Conservation (phyloP, 2,888 invertebrate genomes). For the Horisme vitalbata region DNA sequence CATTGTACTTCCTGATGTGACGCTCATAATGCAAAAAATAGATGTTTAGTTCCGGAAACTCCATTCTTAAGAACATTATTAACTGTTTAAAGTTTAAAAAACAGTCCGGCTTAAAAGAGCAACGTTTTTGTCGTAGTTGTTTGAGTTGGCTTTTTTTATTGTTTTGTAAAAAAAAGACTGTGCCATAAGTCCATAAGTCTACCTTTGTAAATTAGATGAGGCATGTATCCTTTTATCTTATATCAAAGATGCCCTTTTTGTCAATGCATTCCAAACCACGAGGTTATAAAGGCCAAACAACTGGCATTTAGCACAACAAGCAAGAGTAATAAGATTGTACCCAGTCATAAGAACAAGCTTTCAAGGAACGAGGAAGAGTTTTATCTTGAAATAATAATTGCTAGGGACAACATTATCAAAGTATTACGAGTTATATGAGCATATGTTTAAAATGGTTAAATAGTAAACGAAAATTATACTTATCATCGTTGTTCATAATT, state of each 20-base stretch:
- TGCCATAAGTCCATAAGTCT: too few relatives aligned
- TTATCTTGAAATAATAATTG: not conserved
- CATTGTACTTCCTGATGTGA: constrained; percentile 31
- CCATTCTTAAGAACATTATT: too few relatives aligned
- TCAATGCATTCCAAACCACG: not conserved
- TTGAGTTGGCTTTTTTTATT: too few relatives aligned
- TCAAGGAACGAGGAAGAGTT: constrained; percentile 14
- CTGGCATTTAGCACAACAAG: constrained; percentile 15
- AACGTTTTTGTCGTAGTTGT: too few relatives aligned
- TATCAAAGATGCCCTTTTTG: not conserved
- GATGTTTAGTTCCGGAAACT: constrained; percentile 15
- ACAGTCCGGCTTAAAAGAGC: too few relatives aligned
- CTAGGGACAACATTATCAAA: not conserved
- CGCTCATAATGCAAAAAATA: constrained; percentile 19
- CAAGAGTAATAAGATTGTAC: constrained; percentile 12
- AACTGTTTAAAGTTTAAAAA: not conserved
- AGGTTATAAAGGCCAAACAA: constrained; percentile 14
- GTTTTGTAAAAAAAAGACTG: too few relatives aligned
- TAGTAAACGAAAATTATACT: too few relatives aligned
- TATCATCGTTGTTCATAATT: too few relatives aligned
- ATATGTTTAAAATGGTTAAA: too few relatives aligned
- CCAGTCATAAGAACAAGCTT: constrained; percentile 10
- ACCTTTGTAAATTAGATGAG: too few relatives aligned
- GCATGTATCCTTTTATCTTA: not conserved
- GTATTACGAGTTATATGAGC: not conserved